Evolutionary conservation across 2,113 vertebrate genomes (phyloP), one percentile per base, ranked within the genome.

Genomic region (Gymnobelideus leadbeateri): DNA sequence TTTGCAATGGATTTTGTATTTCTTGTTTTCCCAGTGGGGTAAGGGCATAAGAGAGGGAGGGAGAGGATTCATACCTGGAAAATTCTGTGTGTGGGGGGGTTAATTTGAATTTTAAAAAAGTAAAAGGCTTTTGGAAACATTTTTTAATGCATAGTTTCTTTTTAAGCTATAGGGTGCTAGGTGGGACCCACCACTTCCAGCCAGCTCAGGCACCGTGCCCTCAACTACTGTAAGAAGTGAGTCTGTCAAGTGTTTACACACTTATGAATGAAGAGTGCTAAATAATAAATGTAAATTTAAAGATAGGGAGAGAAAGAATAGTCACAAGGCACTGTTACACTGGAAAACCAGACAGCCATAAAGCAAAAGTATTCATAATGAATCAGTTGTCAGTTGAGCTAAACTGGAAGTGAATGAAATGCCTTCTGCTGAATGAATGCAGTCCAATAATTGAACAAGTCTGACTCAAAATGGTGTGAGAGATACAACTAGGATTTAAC

Each of bases 351-450:
- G 47, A 47, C 37, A 52, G 47, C 68, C 50, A 92, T 93, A 53
- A 46, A 57, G 93, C 89, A 57, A 92, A 95, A 94, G 57, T 89
- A 8, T 50, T 92, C 93, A 93, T 92, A 97, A 95, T 95, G 94
- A 77, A 9, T 54, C 61, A 37, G 54, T 94, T 96, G 97, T 97
- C 92, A 51, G 89, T 54, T 92, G 52, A 53, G 90, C 51, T 46
- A 14, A 50, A 77, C 84, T n/a, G 8, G 95, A 95, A 97, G 96
- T 96, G 96, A 97, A 97, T 97, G 97, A 92, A 94, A 95, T 89
- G 93, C 94, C 95, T 96, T 96, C 95, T 96, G 90, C 31, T 89
- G 91, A 61, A 96, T 97, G 95, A 94, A 68, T 68, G 26, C 46
- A 90, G 89, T 46, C 93, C 93, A 84, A 90, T 96, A 89, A 94